Conservation (phyloP, 2,797 vertebrate species). For the Oreochromis mossambicus region DNA sequence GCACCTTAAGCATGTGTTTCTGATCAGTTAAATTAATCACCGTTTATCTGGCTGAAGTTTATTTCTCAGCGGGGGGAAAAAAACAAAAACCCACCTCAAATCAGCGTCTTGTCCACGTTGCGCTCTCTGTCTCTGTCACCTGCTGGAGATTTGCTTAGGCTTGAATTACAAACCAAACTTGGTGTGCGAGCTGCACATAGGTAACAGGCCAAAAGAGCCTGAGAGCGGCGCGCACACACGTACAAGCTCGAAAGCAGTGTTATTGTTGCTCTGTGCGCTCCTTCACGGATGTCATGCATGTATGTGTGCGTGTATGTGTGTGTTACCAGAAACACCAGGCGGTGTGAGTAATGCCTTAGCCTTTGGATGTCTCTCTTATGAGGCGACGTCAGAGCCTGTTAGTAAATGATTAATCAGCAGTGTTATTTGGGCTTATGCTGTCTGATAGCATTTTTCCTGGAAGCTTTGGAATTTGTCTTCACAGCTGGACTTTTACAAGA, state of each 20-base stretch:
- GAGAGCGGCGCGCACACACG: neutral
- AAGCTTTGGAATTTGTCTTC: constrained; percentile 68
- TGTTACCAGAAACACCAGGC: constrained; percentile 44
- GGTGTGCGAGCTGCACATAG: constrained; percentile 22
- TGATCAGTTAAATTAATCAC: constrained; percentile 61
- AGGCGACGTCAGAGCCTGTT: constrained; percentile 67
- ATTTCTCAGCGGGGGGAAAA: constrained; percentile 22
- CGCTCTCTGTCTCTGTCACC: constrained; percentile 48
- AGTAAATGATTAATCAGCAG: constrained; percentile 72
- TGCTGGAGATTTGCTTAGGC: constrained; percentile 28
- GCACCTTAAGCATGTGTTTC: constrained; percentile 59
- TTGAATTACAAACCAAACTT: constrained; percentile 57
- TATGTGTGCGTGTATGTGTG: neutral
- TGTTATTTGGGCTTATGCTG: constrained; percentile 62
- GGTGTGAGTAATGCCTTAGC: constrained; percentile 51
- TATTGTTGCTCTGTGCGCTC: neutral
- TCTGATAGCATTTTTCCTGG: constrained; percentile 68
- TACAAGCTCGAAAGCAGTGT: neutral
- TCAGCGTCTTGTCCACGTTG: neutral
- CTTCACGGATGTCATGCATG: neutral
- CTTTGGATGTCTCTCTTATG: constrained; percentile 59
- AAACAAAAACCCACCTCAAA: neutral
- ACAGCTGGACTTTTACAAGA: constrained; percentile 70
- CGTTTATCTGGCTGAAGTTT: constrained; percentile 47
- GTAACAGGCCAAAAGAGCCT: constrained; percentile 33